These are phyloP conservation scores for Lochmaea crataegi DNA, from an alignment of 2,888 invertebrate species.

Conservation along the genomic window DNA sequence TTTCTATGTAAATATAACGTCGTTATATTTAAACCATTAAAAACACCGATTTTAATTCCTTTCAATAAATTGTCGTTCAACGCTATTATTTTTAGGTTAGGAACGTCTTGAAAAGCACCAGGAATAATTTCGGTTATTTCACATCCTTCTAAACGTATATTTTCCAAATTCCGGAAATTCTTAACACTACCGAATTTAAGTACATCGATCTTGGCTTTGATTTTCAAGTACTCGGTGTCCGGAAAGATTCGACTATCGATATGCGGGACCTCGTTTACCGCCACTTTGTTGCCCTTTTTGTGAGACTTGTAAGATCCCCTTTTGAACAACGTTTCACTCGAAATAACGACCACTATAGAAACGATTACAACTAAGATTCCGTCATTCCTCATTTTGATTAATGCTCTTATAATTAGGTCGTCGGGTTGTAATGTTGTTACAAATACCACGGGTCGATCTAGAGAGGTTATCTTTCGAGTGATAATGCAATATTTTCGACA, in stretches of 20 bases:
- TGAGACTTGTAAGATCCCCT: slow-evolving; percentile 46
- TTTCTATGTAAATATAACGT: slow-evolving; percentile 49
- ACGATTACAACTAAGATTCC: slow-evolving; percentile 7
- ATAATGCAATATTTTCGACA: no score
- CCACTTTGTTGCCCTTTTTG: slow-evolving; percentile 35
- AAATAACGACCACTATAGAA: slow-evolving; percentile 13
- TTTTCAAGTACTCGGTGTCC: slow-evolving; percentile 43
- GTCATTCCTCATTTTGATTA: slow-evolving; percentile 16
- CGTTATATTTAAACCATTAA: slow-evolving; percentile 45
- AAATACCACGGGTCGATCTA: neutral
- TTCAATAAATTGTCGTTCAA: slow-evolving; percentile 49
- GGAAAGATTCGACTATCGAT: slow-evolving; percentile 42
- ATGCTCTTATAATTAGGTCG: neutral
- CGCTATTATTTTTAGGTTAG: slow-evolving; percentile 42
- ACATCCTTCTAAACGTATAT: slow-evolving; percentile 42
- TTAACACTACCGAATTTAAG: slow-evolving; percentile 45
- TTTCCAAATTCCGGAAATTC: slow-evolving; percentile 50
- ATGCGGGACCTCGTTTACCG: slow-evolving; percentile 31
- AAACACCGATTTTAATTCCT: slow-evolving; percentile 45
- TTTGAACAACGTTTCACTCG: slow-evolving; percentile 38
- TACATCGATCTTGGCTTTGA: slow-evolving; percentile 42
- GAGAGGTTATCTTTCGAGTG: neutral
- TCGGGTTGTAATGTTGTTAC: neutral
- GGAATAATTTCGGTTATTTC: slow-evolving; percentile 41
- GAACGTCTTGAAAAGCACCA: slow-evolving; percentile 47